Base-by-base conservation (phyloP, 1,140 invertebrate genomes). In the Drosophila suzukii region DNA sequence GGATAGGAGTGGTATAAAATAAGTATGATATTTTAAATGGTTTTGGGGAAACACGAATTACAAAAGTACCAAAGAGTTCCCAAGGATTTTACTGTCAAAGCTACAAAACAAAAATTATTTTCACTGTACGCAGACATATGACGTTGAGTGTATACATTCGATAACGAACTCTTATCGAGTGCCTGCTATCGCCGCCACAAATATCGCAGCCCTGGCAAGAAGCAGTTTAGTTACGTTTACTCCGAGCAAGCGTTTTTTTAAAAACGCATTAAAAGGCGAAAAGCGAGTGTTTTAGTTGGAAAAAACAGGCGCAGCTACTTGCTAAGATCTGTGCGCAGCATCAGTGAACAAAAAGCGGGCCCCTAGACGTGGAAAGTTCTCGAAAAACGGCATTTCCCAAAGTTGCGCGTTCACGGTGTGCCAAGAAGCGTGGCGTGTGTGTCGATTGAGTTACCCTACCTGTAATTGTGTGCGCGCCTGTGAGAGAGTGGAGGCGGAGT, bases 361-460 rank as follows among this genome's bases (percentile, higher is more conserved):
- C 55, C 27, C 11, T 27, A 50, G 57, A 58, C 20, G 46, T 53
- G 57, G 20, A n/a, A 70, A 86, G 38, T 56, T 44, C 51, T 32
- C 17, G 49, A 46, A 78, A 51, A 80, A 78, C 50, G 51, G 59
- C 68, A 74, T 84, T 71, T 84, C 70, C 54, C 56, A 88, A 74
- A 74, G 79, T 88, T 88, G 84, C 84, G 76, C 80, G 83, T 83
- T 85, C 81, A 84, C 77, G 77, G 73, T 85, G 62, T 73, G 75
- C 73, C 72, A 71, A 79, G 83, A 71, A 83, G 83, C 84, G 83
- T 88, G 82, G 83, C 83, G 78, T 86, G 82, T 86, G 81, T 84
- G 57, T 85, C 58, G 76, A 85, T 71, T 88, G 43, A 85, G 74
- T 83, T 88, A 6, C 32, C 32, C 32, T 10, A 77, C 75, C 68